These are phyloP conservation scores for Ooceraea biroi DNA, from an alignment of 1,140 invertebrate species.

Conservation along the genomic window DNA sequence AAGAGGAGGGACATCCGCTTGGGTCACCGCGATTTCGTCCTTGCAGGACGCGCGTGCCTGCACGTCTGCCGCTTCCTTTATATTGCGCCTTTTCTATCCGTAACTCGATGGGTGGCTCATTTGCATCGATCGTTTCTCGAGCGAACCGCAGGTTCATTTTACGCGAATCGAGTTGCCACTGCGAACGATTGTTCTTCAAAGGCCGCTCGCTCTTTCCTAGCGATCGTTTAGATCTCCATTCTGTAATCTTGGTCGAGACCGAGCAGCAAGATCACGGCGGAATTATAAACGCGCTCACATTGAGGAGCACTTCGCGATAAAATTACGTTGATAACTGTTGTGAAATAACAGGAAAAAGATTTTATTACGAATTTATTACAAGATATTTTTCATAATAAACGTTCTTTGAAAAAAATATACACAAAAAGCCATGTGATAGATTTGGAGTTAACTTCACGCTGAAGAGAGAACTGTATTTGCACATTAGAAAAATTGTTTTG, in stretches of 20 bases:
- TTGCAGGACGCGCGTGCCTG: conserved; percentile 26
- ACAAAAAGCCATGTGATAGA: too few relatives aligned
- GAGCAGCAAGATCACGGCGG: neutral
- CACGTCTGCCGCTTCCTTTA: conserved; percentile 50
- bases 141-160: conserved; percentile 57
- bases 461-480: too few relatives aligned
- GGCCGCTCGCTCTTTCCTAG: neutral
- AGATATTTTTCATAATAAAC: too few relatives aligned
- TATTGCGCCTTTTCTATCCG: conserved; percentile 66
- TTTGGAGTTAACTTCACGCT: too few relatives aligned
- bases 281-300: neutral
- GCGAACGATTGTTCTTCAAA: conserved; percentile 56
- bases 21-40: conserved; percentile 15
- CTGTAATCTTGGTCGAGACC: conserved; percentile 11
- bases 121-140: conserved; percentile 59
- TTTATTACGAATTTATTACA: too few relatives aligned
- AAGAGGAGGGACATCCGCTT: conserved; percentile 66
- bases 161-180: conserved; percentile 67
- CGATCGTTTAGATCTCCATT: conserved; percentile 41
- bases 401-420: too few relatives aligned
- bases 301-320: neutral
- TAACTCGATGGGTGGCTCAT: conserved; percentile 35
- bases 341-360: neutral
- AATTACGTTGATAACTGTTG: neutral
- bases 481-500: too few relatives aligned